These are phyloP conservation scores for Leptinotarsa peninsularis DNA, from an alignment of 2,888 invertebrate genomes.

Conservation along the genomic window DNA sequence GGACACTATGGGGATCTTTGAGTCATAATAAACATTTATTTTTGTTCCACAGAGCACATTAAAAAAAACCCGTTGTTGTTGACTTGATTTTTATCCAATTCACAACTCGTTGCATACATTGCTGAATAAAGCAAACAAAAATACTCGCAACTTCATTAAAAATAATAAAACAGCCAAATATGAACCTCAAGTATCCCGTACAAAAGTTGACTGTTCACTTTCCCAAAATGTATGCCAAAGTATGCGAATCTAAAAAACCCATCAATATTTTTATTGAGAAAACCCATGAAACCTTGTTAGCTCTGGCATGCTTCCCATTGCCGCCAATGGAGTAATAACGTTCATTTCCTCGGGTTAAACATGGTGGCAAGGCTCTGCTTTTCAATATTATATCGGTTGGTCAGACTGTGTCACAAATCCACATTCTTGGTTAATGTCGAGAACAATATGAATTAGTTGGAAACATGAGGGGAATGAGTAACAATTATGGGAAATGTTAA, in stretches of 20 bases:
- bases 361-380: slow-evolving; percentile 23
- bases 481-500: slow-evolving; percentile 35
- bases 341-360: slow-evolving; percentile 28
- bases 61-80: too few species aligned
- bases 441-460: slow-evolving; percentile 34
- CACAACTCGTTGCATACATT: too few species aligned
- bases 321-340: slow-evolving; percentile 21
- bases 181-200: too few species aligned
- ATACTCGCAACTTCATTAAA: too few species aligned
- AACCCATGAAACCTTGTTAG: not conserved
- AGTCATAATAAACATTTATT: too few species aligned
- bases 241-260: too few species aligned
- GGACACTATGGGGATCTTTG: too few species aligned
- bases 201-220: not conserved
- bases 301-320: slow-evolving; percentile 36
- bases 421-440: slow-evolving; percentile 42
- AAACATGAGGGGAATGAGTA: slow-evolving; percentile 32
- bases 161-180: too few species aligned
- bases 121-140: too few species aligned
- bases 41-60: too few species aligned
- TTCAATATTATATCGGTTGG: slow-evolving; percentile 27
- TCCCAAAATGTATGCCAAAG: too few species aligned
- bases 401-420: slow-evolving; percentile 38
- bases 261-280: not conserved
- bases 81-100: too few species aligned